Conservation (phyloP, 2,888 invertebrate species). For the Nemotelus nigrinus region DNA sequence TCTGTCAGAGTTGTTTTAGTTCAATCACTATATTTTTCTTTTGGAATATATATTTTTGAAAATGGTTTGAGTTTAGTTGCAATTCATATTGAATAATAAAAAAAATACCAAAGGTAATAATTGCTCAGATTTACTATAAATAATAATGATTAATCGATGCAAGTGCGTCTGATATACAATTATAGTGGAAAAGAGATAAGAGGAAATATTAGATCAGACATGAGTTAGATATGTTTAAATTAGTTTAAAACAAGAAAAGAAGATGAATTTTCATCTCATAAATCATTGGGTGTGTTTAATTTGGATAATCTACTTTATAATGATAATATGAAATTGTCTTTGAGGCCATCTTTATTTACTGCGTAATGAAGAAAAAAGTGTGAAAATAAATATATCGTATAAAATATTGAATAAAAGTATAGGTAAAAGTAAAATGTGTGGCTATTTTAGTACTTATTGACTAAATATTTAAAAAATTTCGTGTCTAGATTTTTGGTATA, state of each 20-base stretch:
- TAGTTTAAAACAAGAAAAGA: constrained; percentile 21
- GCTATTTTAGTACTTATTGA: neutral
- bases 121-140: constrained; percentile 44
- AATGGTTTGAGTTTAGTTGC: constrained; percentile 44
- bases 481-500: no score
- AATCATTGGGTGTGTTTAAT: constrained; percentile 31
- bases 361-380: constrained; percentile 27
- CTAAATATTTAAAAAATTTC: no score
- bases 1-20: constrained; percentile 35
- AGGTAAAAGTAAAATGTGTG: neutral
- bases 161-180: constrained; percentile 24
- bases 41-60: constrained; percentile 23
- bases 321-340: constrained; percentile 13
- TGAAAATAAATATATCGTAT: constrained; percentile 16
- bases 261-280: neutral
- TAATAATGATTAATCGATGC: constrained; percentile 3
- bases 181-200: constrained; percentile 1
- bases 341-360: constrained; percentile 43
- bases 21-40: constrained; percentile 23
- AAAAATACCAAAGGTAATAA: constrained; percentile 45
- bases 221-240: constrained; percentile 23
- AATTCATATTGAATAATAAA: constrained; percentile 48
- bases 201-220: constrained; percentile 21
- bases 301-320: constrained; percentile 18
- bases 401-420: constrained; percentile 33